Evolutionary conservation across 1,140 invertebrate species (phyloP), one percentile per base, ranked within the genome.

Genomic region (Calliopsis andreniformis): DNA sequence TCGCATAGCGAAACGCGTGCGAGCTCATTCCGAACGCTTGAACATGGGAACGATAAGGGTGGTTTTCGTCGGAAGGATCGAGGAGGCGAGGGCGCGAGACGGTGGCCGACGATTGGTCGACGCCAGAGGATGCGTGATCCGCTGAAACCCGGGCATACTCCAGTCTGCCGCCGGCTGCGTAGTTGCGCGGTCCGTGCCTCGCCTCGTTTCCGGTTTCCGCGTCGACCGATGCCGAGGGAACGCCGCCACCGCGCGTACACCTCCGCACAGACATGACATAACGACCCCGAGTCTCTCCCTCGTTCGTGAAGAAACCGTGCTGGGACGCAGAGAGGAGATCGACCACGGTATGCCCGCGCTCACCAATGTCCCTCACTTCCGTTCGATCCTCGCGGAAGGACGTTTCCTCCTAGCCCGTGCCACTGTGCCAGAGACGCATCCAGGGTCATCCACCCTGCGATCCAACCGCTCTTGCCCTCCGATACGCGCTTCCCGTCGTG

Each of bases 141-240:
- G 73, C 51, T 80, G 63, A 70, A n/a, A 75, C 61, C 83, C 83
- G 73, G 83, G 78, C 83, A 73, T 49, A 55, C 10, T 69, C 68
- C 78, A 83, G 83, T 84, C 78, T 80, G 68, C 68, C 82, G 82
- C 78, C 78, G 83, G 79, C 83, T 53, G 82, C 82, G 82, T 80
- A 84, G 30, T 35, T 30, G 78, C 51, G 72, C 43, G 73, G 43
- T 2, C 42, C 6, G 32, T 20, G 7, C 6, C 10, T 20, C 20
- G 30, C 32, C 5, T 59, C 32, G 20, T 10, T 58, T 20, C 30
- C 32, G 32, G 55, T 39, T 23, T n/a, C 32, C 18, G 18, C 30
- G 63, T 7, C 20, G 30, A 25, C 63, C 63, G 23, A 47, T 63
- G 42, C 25, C 42, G 30, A 47, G 42, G 16, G 59, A 45, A 45